Evolutionary conservation across 2,888 invertebrate genomes (phyloP).

Genomic region (Cephus runcator): DNA sequence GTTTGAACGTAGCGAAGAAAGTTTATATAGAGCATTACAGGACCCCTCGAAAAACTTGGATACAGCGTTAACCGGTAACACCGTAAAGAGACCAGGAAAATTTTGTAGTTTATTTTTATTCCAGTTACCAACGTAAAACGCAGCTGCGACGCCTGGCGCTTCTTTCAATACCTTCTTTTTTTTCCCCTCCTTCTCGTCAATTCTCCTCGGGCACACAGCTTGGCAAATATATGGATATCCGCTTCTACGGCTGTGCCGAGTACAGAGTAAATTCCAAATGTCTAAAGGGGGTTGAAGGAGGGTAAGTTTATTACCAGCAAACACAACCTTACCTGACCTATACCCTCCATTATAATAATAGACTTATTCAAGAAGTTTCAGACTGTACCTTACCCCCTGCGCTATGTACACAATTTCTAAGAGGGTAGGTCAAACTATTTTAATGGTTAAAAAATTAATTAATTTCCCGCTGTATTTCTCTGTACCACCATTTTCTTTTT

Average conservation of each 20-base stretch:
- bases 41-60: background rate
- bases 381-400: background rate
- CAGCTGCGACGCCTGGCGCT: background rate
- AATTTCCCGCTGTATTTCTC: background rate
- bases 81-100: background rate
- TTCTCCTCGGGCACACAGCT: background rate
- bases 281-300: background rate
- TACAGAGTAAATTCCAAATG: background rate
- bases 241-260: background rate
- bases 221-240: no score
- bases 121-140: background rate
- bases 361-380: background rate
- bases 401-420: background rate
- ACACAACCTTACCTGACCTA: background rate
- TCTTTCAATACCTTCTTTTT: background rate
- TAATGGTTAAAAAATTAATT: background rate
- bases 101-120: background rate
- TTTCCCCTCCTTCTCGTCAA: background rate
- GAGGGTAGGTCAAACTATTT: background rate
- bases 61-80: background rate
- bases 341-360: background rate
- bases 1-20: background rate
- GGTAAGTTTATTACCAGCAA: background rate
- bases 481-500: background rate
- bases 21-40: background rate